Conservation (phyloP, 2,888 invertebrate species). For the Catonia carolina region DNA sequence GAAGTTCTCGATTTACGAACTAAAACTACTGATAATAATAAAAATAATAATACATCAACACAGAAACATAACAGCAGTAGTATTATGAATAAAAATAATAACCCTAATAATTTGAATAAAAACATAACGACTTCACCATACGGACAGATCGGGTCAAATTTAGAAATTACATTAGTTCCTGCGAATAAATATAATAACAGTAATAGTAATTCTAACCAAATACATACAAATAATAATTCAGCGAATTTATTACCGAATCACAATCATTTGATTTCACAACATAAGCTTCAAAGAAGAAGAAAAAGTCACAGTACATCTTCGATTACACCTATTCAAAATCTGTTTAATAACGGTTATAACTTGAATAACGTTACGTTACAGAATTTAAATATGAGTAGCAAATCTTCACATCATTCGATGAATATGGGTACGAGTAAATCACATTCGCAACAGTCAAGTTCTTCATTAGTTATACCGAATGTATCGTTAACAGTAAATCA, state of each 20-base stretch:
- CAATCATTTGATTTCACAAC: neutral
- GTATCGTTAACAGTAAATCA: conserved; percentile 20
- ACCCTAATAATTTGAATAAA: too few species aligned
- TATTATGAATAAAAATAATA: too few species aligned
- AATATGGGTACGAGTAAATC: too few species aligned
- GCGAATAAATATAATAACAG: conserved; percentile 30
- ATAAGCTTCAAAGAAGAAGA: conserved; percentile 7
- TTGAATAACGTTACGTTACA: too few species aligned
- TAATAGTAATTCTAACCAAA: too few species aligned
- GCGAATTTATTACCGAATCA: neutral
- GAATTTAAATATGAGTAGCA: too few species aligned
- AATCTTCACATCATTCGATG: too few species aligned
- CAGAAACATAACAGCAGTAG: too few species aligned
- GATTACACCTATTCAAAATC: conserved; percentile 14
- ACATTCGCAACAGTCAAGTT: neutral
- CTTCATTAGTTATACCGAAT: conserved; percentile 9
- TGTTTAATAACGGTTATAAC: too few species aligned
- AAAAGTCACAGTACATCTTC: conserved; percentile 15
- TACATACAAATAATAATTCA: too few species aligned
- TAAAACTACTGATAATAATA: conserved; percentile 42
- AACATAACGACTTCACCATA: conserved; percentile 4
- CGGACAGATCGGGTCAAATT: conserved; percentile 49
- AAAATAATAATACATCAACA: neutral
- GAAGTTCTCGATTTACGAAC: conserved; percentile 61
- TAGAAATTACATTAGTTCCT: conserved; percentile 62